Evolutionary conservation across 2,888 invertebrate genomes (phyloP), one percentile per base, ranked within the genome.

Genomic region (Drosophila planitibia): DNA sequence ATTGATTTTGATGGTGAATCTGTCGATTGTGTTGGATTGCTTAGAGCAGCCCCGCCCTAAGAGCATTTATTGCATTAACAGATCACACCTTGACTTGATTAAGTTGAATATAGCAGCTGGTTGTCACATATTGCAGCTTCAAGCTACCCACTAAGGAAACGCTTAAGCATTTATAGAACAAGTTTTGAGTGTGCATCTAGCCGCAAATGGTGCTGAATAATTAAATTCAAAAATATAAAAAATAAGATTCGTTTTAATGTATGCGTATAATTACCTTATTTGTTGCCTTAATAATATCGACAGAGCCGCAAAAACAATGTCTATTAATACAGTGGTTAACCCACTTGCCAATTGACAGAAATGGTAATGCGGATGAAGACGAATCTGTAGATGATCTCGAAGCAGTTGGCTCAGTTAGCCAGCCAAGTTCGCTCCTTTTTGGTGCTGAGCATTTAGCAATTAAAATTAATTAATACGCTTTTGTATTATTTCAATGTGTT

Each of bases 241-340:
- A 77, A 70, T 44, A 62, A 68, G 65, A 74, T 79, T 67, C 76
- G 74, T 63, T 62, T 68, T 67, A 69, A 89, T 67, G 30, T 66
- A 62, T 70, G 68, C 67, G 63, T 69, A 74, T 74, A 69, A 82
- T 81, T 69, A 64, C 76, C 86, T 65, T 85, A 79, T 88, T 74
- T 63, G 83, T 49, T 55, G 57, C 57, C 52, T 57, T 59, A 67
- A 55, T 55, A 62, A 35, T 54, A 39, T 47, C 33, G 63, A 58
- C 12, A 14, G 25, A 52, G 44, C 37, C 33, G 55, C 19, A 53
- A 71, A 74, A 59, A 83, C 62, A 81, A 83, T 72, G 71, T 70
- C 78, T 76, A 70, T 70, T 60, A 54, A 69, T 85, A 89, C 85
- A 87, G 71, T 73, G 76, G 70, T 71, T 89, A 76, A 78, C 89